phyloP scores from a whole-genome alignment of 64 coral and sea anemone genomes.

The Orbicella faveolata region DNA sequence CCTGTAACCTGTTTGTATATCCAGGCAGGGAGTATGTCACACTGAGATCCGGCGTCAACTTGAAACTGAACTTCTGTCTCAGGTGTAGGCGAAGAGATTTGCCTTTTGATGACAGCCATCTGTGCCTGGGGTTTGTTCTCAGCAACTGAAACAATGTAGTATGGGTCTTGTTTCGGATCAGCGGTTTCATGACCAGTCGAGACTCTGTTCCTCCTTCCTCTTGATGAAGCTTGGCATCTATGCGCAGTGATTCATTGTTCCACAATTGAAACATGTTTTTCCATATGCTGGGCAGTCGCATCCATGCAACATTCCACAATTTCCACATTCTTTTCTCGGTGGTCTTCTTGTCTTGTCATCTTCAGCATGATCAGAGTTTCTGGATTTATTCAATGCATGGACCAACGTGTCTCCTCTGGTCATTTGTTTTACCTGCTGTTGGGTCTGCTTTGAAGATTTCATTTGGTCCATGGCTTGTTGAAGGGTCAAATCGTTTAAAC shows the following conservation, averaged over 20 bases:
- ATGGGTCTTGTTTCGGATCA: neutral
- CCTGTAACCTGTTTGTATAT: neutral
- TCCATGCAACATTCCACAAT: no score
- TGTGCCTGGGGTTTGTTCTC: neutral
- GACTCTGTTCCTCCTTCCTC: neutral
- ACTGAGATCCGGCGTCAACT: neutral
- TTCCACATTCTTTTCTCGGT: no score
- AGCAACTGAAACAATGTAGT: slow-evolving; percentile 1
- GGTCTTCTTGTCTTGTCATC: no score
- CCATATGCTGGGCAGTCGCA: neutral
- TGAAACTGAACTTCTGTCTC: no score
- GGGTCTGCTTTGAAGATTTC: slow-evolving; percentile 3
- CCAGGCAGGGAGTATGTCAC: neutral
- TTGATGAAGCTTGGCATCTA: neutral
- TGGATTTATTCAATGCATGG: no score
- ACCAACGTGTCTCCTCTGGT: no score
- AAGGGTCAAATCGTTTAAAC: no score
- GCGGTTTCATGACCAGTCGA: neutral
- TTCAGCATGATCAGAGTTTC: no score
- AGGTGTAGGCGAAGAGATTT: neutral
- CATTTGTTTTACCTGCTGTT: slow-evolving; percentile 7
- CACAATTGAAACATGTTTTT: neutral
- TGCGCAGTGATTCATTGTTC: no score
- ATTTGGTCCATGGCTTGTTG: neutral
- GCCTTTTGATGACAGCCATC: neutral